Evolutionary conservation across 2,797 vertebrate genomes (phyloP).

Genomic region (Neomorphus geoffroyi): DNA sequence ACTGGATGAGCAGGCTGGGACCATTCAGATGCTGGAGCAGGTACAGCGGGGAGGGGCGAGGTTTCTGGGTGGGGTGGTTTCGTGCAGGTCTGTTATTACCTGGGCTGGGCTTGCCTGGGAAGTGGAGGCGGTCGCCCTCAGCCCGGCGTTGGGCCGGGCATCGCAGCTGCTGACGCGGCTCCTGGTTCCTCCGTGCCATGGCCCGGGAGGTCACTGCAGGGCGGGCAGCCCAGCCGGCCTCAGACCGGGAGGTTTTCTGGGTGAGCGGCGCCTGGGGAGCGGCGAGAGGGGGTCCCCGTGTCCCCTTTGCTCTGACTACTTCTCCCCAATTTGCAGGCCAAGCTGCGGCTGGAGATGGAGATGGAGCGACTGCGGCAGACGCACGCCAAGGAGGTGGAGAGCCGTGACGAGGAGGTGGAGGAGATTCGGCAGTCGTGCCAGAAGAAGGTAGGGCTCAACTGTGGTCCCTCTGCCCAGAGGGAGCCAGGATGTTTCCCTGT

Average conservation of each 20-base stretch:
- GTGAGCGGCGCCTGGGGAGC: neutral
- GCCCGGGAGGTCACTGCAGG: slow-evolving; percentile 13
- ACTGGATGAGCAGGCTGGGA: slow-evolving; percentile 95
- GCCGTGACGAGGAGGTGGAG: slow-evolving; percentile 95
- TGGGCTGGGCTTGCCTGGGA: slow-evolving; percentile 41
- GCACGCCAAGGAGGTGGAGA: slow-evolving; percentile 93
- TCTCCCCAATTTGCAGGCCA: slow-evolving; percentile 76
- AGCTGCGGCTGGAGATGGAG: slow-evolving; percentile 97
- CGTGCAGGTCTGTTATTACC: slow-evolving; percentile 55
- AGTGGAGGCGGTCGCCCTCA: neutral
- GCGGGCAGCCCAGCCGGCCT: neutral
- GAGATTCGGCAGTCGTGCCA: slow-evolving; percentile 94
- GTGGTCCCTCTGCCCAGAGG: neutral
- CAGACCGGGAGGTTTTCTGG: neutral
- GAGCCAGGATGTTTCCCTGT: neutral
- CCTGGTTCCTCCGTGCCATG: neutral
- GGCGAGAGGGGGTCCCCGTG: rapidly evolving
- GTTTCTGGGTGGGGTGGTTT: slow-evolving; percentile 69
- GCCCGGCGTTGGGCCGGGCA: neutral
- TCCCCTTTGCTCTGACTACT: neutral
- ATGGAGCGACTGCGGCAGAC: slow-evolving; percentile 95
- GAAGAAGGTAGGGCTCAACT: slow-evolving; percentile 85
- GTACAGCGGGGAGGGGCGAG: slow-evolving; percentile 72
- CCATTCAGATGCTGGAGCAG: slow-evolving; percentile 98
- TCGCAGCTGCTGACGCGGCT: neutral